A percentile compares a stretch with the other conserved stretches of the same genome.
These are phyloP conservation scores for Corbicula japonica DNA, from an alignment of 2,888 invertebrate species.

Conservation along the genomic window DNA sequence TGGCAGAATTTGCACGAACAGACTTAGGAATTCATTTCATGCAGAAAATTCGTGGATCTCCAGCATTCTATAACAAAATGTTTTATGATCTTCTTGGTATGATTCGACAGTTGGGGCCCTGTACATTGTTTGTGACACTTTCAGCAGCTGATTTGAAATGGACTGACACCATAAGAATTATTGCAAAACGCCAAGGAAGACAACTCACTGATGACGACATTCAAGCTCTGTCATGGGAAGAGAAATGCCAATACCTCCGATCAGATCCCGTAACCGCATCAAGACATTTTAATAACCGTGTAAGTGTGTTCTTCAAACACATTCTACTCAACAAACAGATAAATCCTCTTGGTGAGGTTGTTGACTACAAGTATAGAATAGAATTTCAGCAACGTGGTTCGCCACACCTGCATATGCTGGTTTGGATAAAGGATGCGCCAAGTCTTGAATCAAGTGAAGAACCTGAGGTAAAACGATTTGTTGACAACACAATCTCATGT, in stretches of 20 bases:
- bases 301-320: constrained; percentile 23
- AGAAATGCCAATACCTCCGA: constrained; percentile 39
- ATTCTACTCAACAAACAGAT: constrained; percentile 19
- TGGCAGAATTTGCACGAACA: constrained; percentile 32
- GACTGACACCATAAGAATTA: constrained; percentile 62
- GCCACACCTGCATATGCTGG: constrained; percentile 62
- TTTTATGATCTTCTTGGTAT: constrained; percentile 66
- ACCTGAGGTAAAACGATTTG: constrained; percentile 26
- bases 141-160: constrained; percentile 72
- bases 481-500: constrained; percentile 44
- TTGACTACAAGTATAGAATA: constrained; percentile 66
- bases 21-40: constrained; percentile 55
- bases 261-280: constrained; percentile 67
- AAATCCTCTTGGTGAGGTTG: constrained; percentile 52
- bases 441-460: constrained; percentile 39
- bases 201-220: constrained; percentile 38
- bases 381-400: constrained; percentile 69
- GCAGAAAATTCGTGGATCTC: constrained; percentile 60
- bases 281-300: constrained; percentile 63
- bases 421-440: constrained; percentile 58
- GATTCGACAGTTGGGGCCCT: constrained; percentile 71
- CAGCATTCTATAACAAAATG: constrained; percentile 58
- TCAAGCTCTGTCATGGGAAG: constrained; percentile 43
- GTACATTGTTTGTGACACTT: constrained; percentile 69
- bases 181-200: constrained; percentile 48